Percentiles rank a stretch among this genome's conserved stretches.
These are phyloP conservation scores for Hydrolagus colliei DNA, from an alignment of 2,797 vertebrate species.

Conservation along the genomic window DNA sequence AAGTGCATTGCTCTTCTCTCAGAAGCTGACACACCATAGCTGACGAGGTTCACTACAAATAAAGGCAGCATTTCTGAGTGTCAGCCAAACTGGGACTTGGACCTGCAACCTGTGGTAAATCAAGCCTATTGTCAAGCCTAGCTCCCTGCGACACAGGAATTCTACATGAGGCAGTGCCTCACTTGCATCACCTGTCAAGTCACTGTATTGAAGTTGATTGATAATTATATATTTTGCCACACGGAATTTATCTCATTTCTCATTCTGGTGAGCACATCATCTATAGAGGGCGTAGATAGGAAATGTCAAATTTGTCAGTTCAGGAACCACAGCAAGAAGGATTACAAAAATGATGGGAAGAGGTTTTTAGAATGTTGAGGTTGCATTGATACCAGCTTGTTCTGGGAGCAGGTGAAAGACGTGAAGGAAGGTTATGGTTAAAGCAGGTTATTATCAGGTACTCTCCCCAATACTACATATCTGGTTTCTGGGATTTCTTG, in stretches of 20 bases:
- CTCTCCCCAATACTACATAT: neutral
- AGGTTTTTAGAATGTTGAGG: neutral
- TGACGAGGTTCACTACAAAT: neutral
- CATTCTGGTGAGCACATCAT: too few species aligned
- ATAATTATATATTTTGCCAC: too few species aligned
- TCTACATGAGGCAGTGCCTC: too few species aligned
- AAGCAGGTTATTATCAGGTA: neutral
- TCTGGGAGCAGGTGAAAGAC: neutral
- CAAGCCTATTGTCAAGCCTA: neutral
- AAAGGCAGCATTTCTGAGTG: neutral
- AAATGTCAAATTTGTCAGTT: too few species aligned
- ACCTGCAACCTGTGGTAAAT: neutral
- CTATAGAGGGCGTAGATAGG: too few species aligned
- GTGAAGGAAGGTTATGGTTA: neutral
- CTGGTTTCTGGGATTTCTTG: neutral
- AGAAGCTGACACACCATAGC: neutral
- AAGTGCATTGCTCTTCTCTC: neutral
- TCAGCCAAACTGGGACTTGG: neutral
- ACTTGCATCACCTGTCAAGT: too few species aligned
- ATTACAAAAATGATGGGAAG: too few species aligned
- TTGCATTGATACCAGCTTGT: neutral
- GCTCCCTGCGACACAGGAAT: too few species aligned
- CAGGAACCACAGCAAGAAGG: too few species aligned
- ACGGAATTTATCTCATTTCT: too few species aligned
- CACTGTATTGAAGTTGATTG: too few species aligned